A percentile compares a stretch with the other conserved stretches of the same genome.
phyloP scores from a whole-genome alignment of 2,797 vertebrate genomes.

The Scleropages formosus region DNA sequence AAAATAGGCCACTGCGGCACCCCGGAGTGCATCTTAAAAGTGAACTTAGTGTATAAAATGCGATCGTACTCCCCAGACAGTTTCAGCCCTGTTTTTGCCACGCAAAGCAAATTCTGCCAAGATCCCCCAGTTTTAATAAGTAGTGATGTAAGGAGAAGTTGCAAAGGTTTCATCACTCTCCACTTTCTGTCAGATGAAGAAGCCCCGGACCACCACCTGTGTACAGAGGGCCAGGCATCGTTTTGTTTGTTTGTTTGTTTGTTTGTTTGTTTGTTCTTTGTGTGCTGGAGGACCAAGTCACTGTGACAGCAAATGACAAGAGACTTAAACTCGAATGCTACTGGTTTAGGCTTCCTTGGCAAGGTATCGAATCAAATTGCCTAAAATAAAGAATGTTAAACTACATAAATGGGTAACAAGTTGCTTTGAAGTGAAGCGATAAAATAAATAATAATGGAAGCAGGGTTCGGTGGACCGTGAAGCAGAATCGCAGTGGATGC shows the following conservation, averaged over 20 bases:
- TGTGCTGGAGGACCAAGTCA: neutral
- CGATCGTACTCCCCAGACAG: constrained; percentile 76
- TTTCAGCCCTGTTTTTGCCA: constrained; percentile 60
- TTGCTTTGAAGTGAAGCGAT: no score
- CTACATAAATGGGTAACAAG: no score
- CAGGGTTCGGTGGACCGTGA: no score
- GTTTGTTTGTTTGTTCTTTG: neutral
- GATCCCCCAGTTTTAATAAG: neutral
- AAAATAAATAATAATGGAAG: no score
- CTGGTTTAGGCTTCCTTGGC: neutral
- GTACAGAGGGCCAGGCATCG: neutral
- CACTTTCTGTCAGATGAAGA: constrained; percentile 5
- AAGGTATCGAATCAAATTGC: neutral
- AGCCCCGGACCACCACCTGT: constrained; percentile 4
- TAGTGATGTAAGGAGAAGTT: constrained; percentile 5
- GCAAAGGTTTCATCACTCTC: neutral
- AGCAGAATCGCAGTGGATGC: no score
- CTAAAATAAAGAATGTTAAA: no score
- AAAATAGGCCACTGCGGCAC: constrained; percentile 77
- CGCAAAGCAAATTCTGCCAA: constrained; percentile 13
- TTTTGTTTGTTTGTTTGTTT: neutral
- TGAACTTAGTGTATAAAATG: constrained; percentile 76
- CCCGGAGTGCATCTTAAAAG: constrained; percentile 74
- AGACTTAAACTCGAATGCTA: neutral
- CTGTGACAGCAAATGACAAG: neutral